Evolutionary conservation across 1,140 invertebrate genomes (phyloP).

Genomic region (Drosophila tsacasi): DNA sequence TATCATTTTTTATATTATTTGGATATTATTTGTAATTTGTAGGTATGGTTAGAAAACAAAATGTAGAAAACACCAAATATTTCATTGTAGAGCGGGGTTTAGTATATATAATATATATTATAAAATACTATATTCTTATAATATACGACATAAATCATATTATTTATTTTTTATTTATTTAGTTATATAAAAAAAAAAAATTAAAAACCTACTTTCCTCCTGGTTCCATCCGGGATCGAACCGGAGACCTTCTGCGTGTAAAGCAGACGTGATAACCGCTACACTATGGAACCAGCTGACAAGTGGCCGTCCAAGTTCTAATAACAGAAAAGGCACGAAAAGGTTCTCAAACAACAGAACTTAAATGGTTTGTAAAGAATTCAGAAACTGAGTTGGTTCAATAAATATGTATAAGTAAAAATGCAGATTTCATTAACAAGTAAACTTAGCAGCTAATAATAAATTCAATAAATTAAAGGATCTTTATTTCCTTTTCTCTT

Average conservation of each 20-base stretch:
- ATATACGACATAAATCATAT: too few relatives aligned
- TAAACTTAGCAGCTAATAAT: neutral
- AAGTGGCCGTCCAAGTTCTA: neutral
- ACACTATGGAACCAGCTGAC: slow-evolving; percentile 86
- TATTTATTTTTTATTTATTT: too few relatives aligned
- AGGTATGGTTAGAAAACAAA: too few relatives aligned
- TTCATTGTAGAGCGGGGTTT: too few relatives aligned
- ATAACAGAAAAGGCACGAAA: neutral
- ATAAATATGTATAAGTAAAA: neutral
- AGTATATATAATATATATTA: too few relatives aligned
- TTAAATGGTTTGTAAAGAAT: neutral
- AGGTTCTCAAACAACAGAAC: neutral
- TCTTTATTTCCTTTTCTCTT: neutral
- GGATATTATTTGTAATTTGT: too few relatives aligned
- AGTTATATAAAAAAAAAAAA: slow-evolving; percentile 19
- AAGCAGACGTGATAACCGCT: slow-evolving; percentile 89
- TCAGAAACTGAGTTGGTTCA: neutral
- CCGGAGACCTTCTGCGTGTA: slow-evolving; percentile 89
- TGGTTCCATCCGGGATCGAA: slow-evolving; percentile 89
- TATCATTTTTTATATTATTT: too few relatives aligned
- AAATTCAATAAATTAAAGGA: slow-evolving; percentile 11
- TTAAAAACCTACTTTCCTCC: slow-evolving; percentile 19
- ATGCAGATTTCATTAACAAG: neutral
- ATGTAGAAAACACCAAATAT: too few relatives aligned
- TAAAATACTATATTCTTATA: too few relatives aligned